Conservation (phyloP, 1,140 invertebrate genomes). For the Dendrolimus punctatus region DNA sequence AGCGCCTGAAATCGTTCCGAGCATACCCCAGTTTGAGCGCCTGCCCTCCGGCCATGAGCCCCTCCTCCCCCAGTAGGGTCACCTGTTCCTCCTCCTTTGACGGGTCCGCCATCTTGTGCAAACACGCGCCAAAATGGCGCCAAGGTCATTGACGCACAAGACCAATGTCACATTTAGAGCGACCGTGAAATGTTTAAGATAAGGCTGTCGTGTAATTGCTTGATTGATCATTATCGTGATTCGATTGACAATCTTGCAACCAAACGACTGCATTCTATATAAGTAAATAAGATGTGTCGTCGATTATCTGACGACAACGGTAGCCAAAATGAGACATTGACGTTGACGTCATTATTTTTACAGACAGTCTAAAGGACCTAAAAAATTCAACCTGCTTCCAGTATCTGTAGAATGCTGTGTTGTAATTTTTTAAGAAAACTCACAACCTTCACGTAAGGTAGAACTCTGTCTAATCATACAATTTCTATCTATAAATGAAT, state of each 20-base stretch:
- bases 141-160: slow-evolving; percentile 49
- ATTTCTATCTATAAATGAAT: too few species aligned
- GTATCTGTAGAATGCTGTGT: too few species aligned
- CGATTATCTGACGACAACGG: slow-evolving; percentile 18
- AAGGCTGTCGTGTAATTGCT: not conserved
- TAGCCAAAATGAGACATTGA: slow-evolving; percentile 26
- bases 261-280: slow-evolving; percentile 6
- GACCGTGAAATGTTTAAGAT: slow-evolving; percentile 9
- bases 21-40: slow-evolving; percentile 90
- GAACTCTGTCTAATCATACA: slow-evolving; percentile 6
- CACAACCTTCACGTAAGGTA: slow-evolving; percentile 39
- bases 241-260: too few species aligned
- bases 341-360: slow-evolving; percentile 16
- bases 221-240: not conserved
- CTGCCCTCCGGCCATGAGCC: slow-evolving; percentile 91
- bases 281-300: slow-evolving; percentile 14
- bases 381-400: too few species aligned
- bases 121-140: slow-evolving; percentile 61
- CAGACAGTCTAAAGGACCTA: too few species aligned
- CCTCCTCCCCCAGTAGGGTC: slow-evolving; percentile 94
- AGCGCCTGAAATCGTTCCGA: slow-evolving; percentile 42
- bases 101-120: slow-evolving; percentile 89
- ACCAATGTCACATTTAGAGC: slow-evolving; percentile 40
- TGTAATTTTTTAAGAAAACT: slow-evolving; percentile 29
- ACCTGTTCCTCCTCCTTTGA: slow-evolving; percentile 95